Evolutionary conservation across 2,797 vertebrate species (phyloP).

Genomic region (Sebastiscus albofasciatus): DNA sequence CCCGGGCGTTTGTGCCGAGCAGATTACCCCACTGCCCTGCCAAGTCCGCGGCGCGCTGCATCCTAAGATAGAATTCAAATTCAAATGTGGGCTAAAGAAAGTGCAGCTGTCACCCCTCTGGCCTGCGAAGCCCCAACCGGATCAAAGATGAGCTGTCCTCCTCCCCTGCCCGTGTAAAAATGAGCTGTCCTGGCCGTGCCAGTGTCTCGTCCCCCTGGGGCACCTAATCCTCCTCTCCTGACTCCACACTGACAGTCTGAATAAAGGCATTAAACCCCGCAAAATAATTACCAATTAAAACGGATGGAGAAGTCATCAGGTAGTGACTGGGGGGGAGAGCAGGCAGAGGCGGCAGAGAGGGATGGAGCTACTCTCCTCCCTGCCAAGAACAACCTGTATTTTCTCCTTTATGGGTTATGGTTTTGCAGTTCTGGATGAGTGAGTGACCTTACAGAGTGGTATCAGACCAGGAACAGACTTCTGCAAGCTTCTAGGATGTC

Average conservation of each 20-base stretch:
- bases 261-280: slow-evolving; percentile 87
- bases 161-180: slow-evolving; percentile 87
- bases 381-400: slow-evolving; percentile 84
- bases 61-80: slow-evolving; percentile 92
- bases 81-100: slow-evolving; percentile 92
- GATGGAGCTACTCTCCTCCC: slow-evolving; percentile 67
- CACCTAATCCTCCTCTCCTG: slow-evolving; percentile 88
- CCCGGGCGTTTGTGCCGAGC: slow-evolving; percentile 88
- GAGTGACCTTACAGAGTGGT: slow-evolving; percentile 81
- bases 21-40: slow-evolving; percentile 91
- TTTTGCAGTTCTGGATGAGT: slow-evolving; percentile 80
- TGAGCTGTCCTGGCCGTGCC: slow-evolving; percentile 89
- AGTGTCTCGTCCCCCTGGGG: slow-evolving; percentile 89
- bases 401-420: slow-evolving; percentile 80
- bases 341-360: slow-evolving; percentile 67
- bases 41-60: slow-evolving; percentile 89
- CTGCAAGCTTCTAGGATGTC: slow-evolving; percentile 71
- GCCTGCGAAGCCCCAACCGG: slow-evolving; percentile 88
- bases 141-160: slow-evolving; percentile 92
- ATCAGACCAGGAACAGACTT: slow-evolving; percentile 82
- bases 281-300: slow-evolving; percentile 89
- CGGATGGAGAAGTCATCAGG: slow-evolving; percentile 84
- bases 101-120: slow-evolving; percentile 91
- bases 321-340: slow-evolving; percentile 70
- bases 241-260: slow-evolving; percentile 87